These are phyloP conservation scores for Diadema setosum DNA, from an alignment of 35 echinoderm and acorn worm species.

Conservation along the genomic window DNA sequence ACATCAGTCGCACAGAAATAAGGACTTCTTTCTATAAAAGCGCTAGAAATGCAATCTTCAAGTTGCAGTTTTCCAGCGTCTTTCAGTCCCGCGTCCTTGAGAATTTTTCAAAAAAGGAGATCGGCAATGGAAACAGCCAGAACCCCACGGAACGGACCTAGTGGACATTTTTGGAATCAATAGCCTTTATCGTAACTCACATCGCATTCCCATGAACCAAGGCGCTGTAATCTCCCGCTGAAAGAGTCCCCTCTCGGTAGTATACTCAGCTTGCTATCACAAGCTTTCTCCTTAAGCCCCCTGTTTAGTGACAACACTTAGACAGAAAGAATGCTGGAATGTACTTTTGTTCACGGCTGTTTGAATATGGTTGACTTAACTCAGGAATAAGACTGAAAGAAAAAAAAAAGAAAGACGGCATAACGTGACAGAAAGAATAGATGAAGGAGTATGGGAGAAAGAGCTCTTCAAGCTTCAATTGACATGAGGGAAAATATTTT, in stretches of 20 bases:
- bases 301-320: constrained; percentile 10
- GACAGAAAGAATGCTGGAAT: neutral
- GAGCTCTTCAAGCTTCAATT: neutral
- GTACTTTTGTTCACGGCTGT: neutral
- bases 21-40: no score
- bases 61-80: no score
- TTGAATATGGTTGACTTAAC: neutral
- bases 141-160: no score
- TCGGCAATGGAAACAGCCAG: no score
- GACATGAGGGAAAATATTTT: neutral
- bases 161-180: no score
- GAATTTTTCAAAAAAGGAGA: no score
- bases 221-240: neutral
- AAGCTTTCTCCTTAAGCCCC: neutral
- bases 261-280: neutral
- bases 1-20: no score
- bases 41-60: no score
- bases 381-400: neutral
- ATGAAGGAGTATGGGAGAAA: no score
- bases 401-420: neutral
- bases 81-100: no score
- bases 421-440: no score
- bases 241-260: neutral
- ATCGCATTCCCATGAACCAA: neutral
- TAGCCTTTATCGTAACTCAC: neutral